Conservation (phyloP, 2,888 invertebrate genomes). For the Drosophila nigritarsus region DNA sequence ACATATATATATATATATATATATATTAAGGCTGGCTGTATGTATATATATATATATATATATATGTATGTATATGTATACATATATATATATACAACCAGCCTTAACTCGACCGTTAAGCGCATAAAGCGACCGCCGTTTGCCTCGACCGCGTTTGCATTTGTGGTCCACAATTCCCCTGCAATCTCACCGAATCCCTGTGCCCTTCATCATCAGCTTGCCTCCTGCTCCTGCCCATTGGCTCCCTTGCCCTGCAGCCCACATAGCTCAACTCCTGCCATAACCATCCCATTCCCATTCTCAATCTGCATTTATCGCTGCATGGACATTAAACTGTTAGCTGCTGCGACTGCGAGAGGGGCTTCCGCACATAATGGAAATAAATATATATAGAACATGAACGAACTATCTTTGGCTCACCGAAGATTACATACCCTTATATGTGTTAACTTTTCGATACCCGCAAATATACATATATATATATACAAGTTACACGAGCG, state of each 20-base stretch:
- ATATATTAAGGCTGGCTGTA: too few relatives aligned
- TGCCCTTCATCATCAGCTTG: conserved; percentile 16
- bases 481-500: neutral
- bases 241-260: neutral
- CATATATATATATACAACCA: neutral
- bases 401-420: neutral
- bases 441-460: neutral
- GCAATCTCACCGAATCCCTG: conserved; percentile 47
- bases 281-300: conserved; percentile 52
- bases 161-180: conserved; percentile 50
- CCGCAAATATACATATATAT: neutral
- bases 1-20: neutral
- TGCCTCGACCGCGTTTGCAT: conserved; percentile 54
- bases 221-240: neutral
- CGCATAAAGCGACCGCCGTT: conserved; percentile 54
- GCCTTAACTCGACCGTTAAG: conserved; percentile 60
- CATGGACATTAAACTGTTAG: conserved; percentile 62
- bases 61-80: neutral
- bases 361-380: conserved; percentile 44
- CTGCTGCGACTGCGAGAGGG: conserved; percentile 21
- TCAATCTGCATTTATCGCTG: conserved; percentile 62
- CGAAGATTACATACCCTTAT: neutral
- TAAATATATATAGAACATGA: conserved; percentile 28
- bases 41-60: too few relatives aligned
- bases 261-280: conserved; percentile 28